Evolutionary conservation across 2,113 vertebrate species (phyloP).

Genomic region (Glaucidium brasilianum): DNA sequence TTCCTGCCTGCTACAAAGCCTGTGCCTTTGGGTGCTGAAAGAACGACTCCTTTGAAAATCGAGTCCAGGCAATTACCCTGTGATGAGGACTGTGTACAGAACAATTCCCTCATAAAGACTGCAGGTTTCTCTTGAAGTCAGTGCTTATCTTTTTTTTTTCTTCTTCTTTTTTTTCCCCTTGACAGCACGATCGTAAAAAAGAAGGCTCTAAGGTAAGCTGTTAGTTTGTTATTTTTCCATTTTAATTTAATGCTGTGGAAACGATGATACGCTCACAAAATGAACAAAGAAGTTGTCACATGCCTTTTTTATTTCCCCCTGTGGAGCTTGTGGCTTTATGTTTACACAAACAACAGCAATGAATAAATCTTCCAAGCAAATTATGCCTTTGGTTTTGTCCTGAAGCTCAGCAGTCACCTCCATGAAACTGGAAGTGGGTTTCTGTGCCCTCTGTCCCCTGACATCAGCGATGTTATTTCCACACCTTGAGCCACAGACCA

Average conservation of each 20-base stretch:
- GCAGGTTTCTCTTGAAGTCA: background rate
- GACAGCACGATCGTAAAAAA: slow-evolving; percentile 83
- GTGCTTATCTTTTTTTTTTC: background rate
- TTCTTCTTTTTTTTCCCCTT: background rate
- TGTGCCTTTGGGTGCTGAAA: background rate
- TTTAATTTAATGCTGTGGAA: background rate
- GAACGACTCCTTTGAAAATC: background rate
- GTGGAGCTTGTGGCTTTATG: background rate
- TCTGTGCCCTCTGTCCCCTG: background rate
- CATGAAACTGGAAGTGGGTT: background rate
- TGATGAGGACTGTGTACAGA: background rate
- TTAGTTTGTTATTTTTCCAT: background rate
- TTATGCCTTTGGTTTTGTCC: background rate
- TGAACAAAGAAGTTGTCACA: background rate
- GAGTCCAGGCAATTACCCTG: background rate
- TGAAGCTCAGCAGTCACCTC: background rate
- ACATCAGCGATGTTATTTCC: slow-evolving; percentile 13
- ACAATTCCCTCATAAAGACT: background rate
- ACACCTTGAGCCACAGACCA: background rate
- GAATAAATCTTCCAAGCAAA: slow-evolving; percentile 7
- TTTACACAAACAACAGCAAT: background rate
- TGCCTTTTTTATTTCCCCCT: fast-evolving
- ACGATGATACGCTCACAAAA: background rate
- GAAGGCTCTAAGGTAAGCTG: slow-evolving; percentile 79
- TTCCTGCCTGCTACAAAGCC: background rate